phyloP scores from a whole-genome alignment of 2,113 vertebrate species.

The Mus musculus region DNA sequence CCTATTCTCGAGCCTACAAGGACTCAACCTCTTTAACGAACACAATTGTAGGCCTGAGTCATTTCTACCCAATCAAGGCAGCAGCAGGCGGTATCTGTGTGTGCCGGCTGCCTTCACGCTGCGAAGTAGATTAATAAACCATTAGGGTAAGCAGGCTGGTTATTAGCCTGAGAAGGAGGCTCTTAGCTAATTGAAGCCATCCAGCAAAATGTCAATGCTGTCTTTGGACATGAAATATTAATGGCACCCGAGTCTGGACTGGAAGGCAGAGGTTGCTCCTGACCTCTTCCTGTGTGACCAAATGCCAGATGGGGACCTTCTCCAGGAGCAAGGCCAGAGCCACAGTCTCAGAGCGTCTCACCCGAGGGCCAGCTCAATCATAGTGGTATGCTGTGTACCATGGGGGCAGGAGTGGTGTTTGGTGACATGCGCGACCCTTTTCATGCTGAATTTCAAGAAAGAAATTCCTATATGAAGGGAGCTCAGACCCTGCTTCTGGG shows the following conservation, averaged over 20 bases:
- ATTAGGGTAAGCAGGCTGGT: conserved; percentile 87
- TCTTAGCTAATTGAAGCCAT: conserved; percentile 88
- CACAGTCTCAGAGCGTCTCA: rapidly evolving
- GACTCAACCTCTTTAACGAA: conserved; percentile 76
- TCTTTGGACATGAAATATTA: conserved; percentile 84
- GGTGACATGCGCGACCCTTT: not conserved
- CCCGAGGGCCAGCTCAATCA: not conserved
- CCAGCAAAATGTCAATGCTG: conserved; percentile 88
- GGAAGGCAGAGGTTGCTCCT: conserved; percentile 66
- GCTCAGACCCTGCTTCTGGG: rapidly evolving
- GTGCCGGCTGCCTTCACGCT: conserved; percentile 75
- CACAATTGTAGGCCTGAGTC: conserved; percentile 84
- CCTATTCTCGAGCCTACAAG: conserved; percentile 59
- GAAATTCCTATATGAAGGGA: rapidly evolving
- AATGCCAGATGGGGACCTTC: not conserved
- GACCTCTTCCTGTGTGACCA: conserved; percentile 25
- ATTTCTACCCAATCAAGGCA: conserved; percentile 84
- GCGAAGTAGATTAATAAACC: conserved; percentile 88
- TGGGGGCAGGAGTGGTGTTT: rapidly evolving
- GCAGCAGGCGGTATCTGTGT: conserved; percentile 81
- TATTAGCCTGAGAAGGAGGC: conserved; percentile 84
- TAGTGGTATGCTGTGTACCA: not conserved
- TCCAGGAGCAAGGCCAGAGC: not conserved
- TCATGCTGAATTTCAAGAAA: not conserved
- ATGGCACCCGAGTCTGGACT: conserved; percentile 69